These are phyloP conservation scores for Telmatochromis sp. DNA, from an alignment of 2,113 vertebrate genomes.

Conservation along the genomic window DNA sequence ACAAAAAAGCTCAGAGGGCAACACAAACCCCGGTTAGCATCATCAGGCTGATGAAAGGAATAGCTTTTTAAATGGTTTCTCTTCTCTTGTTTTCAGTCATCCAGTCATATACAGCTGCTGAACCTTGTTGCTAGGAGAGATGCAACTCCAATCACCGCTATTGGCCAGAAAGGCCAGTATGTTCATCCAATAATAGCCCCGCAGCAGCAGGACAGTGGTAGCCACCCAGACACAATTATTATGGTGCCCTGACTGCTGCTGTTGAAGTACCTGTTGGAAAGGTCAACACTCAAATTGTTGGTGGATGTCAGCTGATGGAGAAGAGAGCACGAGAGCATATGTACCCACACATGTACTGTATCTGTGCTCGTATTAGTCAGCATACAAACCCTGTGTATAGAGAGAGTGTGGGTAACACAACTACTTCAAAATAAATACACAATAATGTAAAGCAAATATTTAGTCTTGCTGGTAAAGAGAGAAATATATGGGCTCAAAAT, in stretches of 20 bases:
- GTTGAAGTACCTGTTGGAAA: conserved; percentile 33
- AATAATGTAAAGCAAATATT: not conserved
- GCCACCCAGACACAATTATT: conserved; percentile 52
- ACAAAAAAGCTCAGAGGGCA: not conserved
- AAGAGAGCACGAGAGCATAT: not conserved
- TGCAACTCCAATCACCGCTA: conserved; percentile 47
- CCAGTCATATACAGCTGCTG: conserved; percentile 54
- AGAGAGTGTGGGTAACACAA: not conserved
- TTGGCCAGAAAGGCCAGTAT: conserved; percentile 56
- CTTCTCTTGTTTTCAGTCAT: conserved; percentile 65
- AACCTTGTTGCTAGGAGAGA: conserved; percentile 80
- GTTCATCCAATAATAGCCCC: conserved; percentile 56
- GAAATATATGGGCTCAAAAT: not conserved
- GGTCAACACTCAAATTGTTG: not conserved
- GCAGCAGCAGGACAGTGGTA: not conserved
- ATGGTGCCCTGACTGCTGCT: conserved; percentile 48
- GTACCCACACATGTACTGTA: not conserved
- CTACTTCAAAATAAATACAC: not conserved
- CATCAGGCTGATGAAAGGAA: not conserved
- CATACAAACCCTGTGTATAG: not conserved
- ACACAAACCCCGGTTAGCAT: not conserved
- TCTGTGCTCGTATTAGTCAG: not conserved
- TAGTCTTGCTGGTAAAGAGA: not conserved
- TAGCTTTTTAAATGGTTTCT: not conserved
- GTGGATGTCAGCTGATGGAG: not conserved